Base-by-base conservation (phyloP, 2,797 vertebrate species). In the Leucoraja ocellata region DNA sequence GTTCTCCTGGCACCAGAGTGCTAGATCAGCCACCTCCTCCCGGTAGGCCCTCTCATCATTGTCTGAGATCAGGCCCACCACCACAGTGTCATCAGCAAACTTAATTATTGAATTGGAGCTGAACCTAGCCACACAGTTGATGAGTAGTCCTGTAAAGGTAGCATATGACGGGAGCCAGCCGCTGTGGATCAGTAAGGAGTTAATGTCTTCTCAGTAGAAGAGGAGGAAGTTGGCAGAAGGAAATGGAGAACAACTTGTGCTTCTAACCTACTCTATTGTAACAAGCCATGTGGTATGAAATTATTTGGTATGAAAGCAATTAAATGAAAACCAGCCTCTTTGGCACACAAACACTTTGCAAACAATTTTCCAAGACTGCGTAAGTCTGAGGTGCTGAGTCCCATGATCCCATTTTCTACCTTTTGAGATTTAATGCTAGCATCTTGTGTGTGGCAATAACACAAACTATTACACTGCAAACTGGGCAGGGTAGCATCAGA, bases 261-360 rank as follows among this genome's bases (percentile, higher is more conserved):
- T 86, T 63, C 83, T 83, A 83, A 54, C 21, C 46, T 46, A 83
- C 58, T 58, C 54, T 2, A 16, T 32, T 63, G 83, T 63, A 86
- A 36, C 58, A 86, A n/a, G 14, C 83, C 58, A 63, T 86, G 58
- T 63, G 58, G 58, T 86, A 61, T 28, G 4, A 63, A 86, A 63
- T 86, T 86, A 58, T 58, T 63, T 16, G 63, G 83, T 61, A n/a
- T 63, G 58, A 86, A 86, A 86, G 83, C 28, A 86, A 86, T 86
- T 63, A 86, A 86, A 54, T 83, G 83, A 63, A 86, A 86, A 63
- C 83, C 83, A 86, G 25, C 11, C 58, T 63, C 28, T n/a, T n/a
- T 9, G 58, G 58, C 83, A 63, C 25, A 63, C 3, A 14, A 86
- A 16, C 54, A 13, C 28, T 63, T 63, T 63, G 28, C 63, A n/a